Base-by-base conservation (phyloP, 53 echinoderm and acorn worm species). In the Luidia sarsii region DNA sequence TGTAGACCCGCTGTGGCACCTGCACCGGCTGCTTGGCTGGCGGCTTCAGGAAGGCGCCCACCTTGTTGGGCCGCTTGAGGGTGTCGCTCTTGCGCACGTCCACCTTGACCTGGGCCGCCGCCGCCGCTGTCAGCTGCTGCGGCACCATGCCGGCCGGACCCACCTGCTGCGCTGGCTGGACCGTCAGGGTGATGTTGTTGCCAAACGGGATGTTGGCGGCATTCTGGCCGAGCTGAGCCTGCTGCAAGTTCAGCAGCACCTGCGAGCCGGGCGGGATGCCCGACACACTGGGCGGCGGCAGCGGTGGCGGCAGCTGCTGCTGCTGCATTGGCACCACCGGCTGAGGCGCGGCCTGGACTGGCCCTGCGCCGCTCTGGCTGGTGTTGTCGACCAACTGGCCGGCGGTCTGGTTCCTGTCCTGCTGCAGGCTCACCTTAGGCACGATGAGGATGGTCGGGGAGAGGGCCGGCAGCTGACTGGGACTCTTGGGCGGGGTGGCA, bases 1-100 rank as follows among this genome's bases (percentile, higher is more conserved):
- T 60, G 33, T 77, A 77, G 29, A 77, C 77, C 25, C 77, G 59
- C 31, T 77, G 77, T 8, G 77, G 77, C 25, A 77, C 77, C 77
- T 77, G 77, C 10, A 77, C 43, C 20, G 72, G 72, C 38, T 53
- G 72, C 39, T 72, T 72, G 2, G 37, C 23, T 24, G 72, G 56
- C 2, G 77, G 77, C 22, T 77, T 77, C 18, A 77, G 60, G 61
- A 60, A 77, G 27, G 77, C 77, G 9, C 61, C 77, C 33, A 77
- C 61, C 61, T 77, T 77, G 62, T 60, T 77, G 23, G 59, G 59
- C n/a, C 39, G 77, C 22, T 59, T 31, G 19, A 14, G 30, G 1
- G 61, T 21, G 20, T 57, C 43, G 2, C 35, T 38, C 10, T 67
- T 67, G 16, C 45, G 41, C 41, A 37, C 61, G 15, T 77, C 77